phyloP scores from a whole-genome alignment of 2,888 invertebrate genomes.

The Idaea straminata region DNA sequence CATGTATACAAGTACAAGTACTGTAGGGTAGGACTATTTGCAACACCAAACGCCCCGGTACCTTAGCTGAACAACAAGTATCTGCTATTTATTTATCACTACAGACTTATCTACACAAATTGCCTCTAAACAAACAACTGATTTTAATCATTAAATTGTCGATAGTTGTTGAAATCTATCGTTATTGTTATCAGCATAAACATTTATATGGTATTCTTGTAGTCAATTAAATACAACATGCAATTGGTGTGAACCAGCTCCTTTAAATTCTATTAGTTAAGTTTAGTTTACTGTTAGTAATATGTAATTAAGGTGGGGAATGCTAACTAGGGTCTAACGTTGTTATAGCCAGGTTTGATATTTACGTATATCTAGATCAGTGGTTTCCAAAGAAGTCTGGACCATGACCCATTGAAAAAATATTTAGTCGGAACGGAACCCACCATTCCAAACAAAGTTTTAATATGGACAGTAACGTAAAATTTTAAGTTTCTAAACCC shows the following conservation, averaged over 20 bases:
- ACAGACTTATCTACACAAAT: background rate
- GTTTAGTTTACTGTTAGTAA: background rate
- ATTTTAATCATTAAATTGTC: background rate
- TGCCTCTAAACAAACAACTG: background rate
- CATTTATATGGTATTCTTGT: background rate
- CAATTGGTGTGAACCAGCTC: background rate
- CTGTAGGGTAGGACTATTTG: no score
- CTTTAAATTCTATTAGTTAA: background rate
- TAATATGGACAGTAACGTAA: no score
- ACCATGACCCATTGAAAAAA: no score
- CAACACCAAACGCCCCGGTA: no score
- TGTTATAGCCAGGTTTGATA: background rate
- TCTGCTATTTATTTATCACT: background rate
- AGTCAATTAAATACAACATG: background rate
- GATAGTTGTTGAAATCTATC: background rate
- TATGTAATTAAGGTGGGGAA: background rate
- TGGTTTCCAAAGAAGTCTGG: no score
- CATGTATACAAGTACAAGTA: no score
- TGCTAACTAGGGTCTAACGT: background rate
- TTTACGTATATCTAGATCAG: no score
- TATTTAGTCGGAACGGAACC: no score
- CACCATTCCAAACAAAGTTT: no score
- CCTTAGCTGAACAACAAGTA: background rate
- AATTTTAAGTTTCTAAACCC: no score
- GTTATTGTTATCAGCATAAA: background rate